Percentiles rank a stretch among this genome's conserved stretches.
Conservation (phyloP, 1,140 invertebrate species). For the Camponotus vicinus region DNA sequence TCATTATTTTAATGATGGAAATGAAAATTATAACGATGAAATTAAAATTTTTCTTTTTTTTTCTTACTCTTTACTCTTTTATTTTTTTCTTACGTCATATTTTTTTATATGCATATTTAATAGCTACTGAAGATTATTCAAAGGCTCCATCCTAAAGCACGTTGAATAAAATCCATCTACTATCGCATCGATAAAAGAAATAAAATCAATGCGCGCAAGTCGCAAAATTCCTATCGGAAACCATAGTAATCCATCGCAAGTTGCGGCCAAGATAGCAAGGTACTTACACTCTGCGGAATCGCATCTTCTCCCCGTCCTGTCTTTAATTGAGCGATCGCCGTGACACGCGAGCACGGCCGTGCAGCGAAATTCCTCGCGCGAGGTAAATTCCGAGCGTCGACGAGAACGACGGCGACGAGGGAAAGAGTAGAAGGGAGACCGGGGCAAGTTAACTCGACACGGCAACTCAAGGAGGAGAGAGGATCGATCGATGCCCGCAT, state of each 20-base stretch:
- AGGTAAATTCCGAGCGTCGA: constrained; percentile 12
- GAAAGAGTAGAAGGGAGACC: no score
- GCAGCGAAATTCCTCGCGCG: constrained; percentile 19
- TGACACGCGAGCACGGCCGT: constrained; percentile 25
- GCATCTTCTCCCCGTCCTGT: not conserved
- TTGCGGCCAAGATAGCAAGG: constrained; percentile 1
- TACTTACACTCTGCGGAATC: constrained; percentile 12
- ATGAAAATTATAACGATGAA: no score
- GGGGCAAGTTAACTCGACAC: constrained; percentile 47
- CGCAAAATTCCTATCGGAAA: constrained; percentile 28
- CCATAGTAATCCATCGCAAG: not conserved
- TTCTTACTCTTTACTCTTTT: no score
- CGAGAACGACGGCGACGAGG: not conserved
- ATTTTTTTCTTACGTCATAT: no score
- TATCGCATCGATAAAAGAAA: no score
- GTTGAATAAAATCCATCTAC: no score
- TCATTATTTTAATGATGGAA: no score
- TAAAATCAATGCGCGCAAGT: not conserved
- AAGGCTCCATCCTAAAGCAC: no score
- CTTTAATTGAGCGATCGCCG: constrained; percentile 52
- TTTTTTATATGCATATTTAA: no score
- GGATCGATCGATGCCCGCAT: constrained; percentile 75
- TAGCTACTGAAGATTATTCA: no score
- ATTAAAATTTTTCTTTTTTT: no score
- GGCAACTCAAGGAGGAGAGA: constrained; percentile 41